phyloP scores from a whole-genome alignment of 35 echinoderm and acorn worm genomes.

The Heliocidaris tuberculata region DNA sequence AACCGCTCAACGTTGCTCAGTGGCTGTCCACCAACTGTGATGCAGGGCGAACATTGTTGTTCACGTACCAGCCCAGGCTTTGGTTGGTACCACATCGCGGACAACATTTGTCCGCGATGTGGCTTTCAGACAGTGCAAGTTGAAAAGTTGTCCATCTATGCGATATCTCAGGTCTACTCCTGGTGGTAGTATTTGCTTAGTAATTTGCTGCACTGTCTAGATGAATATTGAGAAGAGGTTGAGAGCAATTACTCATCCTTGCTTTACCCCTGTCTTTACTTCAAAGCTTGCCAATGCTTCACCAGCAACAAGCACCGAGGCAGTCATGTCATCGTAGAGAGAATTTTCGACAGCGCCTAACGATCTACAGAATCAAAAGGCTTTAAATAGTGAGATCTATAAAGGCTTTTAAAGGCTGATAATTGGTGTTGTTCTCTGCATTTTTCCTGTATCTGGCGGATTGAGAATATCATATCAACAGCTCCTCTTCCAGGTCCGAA shows the following conservation, averaged over 20 bases:
- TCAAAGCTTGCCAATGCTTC: conserved; percentile 13
- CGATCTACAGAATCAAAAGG: conserved; percentile 45
- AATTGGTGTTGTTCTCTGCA: conserved; percentile 26
- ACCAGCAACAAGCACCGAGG: conserved; percentile 18
- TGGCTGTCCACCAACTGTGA: neutral
- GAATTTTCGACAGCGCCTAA: conserved; percentile 43
- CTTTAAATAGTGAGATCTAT: conserved; percentile 49
- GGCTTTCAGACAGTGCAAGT: neutral
- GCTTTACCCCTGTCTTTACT: conserved; percentile 43
- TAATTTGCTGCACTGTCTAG: neutral
- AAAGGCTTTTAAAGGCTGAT: conserved; percentile 31
- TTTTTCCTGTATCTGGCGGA: conserved; percentile 59
- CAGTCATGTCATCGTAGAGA: conserved; percentile 52
- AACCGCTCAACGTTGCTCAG: conserved; percentile 26
- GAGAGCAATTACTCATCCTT: conserved; percentile 48
- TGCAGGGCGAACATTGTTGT: neutral
- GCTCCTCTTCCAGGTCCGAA: conserved; percentile 52
- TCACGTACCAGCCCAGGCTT: neutral
- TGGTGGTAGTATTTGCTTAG: neutral
- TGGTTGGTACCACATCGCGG: conserved; percentile 22
- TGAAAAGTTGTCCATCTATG: conserved; percentile 29
- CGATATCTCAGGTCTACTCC: neutral
- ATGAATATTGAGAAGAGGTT: conserved; percentile 27
- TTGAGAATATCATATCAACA: conserved; percentile 54
- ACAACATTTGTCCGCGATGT: neutral